Evolutionary conservation across 2,113 vertebrate genomes (phyloP).

Genomic region (Heteronetta atricapilla): DNA sequence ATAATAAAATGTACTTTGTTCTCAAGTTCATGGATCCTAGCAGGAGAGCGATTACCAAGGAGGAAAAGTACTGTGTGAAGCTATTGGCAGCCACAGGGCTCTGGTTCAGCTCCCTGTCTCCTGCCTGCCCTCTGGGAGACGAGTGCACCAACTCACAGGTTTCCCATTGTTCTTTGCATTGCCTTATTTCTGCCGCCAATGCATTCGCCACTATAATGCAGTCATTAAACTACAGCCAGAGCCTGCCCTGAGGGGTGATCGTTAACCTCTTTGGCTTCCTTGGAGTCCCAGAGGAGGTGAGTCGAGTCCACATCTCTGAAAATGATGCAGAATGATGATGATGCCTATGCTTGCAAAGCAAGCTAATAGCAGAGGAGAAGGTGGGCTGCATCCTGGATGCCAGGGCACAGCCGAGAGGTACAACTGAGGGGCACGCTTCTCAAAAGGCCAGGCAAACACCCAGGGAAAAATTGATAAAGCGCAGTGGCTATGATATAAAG

Average conservation of each 20-base stretch:
- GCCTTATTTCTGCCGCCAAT: background rate
- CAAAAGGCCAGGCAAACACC: background rate
- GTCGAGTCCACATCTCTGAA: background rate
- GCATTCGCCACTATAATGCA: background rate
- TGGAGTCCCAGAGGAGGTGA: background rate
- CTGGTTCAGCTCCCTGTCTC: background rate
- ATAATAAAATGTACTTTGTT: conserved; percentile 72
- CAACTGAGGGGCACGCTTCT: conserved; percentile 24
- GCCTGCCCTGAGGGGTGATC: rapidly evolving
- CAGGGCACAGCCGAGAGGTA: background rate
- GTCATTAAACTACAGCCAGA: background rate
- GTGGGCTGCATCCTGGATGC: background rate
- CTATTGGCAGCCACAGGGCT: background rate
- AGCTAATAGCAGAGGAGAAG: background rate
- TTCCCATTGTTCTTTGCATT: background rate
- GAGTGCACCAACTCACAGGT: background rate
- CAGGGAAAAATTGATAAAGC: background rate
- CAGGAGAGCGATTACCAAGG: conserved; percentile 13
- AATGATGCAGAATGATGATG: rapidly evolving
- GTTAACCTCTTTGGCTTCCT: background rate
- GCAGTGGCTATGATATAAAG: background rate
- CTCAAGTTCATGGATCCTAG: conserved; percentile 58
- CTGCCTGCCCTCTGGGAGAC: background rate
- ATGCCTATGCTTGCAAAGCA: background rate
- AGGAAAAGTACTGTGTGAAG: conserved; percentile 46